Evolutionary conservation across 2,113 vertebrate species (phyloP), one percentile per base, ranked within the genome.

Genomic region (Myotis yumanensis): DNA sequence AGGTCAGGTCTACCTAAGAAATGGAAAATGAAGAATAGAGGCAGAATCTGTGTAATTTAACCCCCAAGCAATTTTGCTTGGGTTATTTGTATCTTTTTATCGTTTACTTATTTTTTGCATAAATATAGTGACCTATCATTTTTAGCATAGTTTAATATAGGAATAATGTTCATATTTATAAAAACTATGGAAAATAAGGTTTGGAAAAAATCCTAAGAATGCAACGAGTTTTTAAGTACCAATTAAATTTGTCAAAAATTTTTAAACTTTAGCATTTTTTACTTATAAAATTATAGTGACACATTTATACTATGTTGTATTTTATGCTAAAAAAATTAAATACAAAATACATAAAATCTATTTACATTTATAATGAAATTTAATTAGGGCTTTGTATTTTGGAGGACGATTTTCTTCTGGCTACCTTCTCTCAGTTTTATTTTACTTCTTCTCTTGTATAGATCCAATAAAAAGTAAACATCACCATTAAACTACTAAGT

Each of bases 341-440:
- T 52, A 57, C 3, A 59, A 90, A 87, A 85, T 76, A 68, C 14
- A 52, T 87, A 52, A 82, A 40, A 75, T 86, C 22, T 57, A 46
- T 80, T 59, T 89, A 68, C 11, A 87, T 59, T 94, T 68, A 59
- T 62, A 64, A 30, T 93, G 14, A 80, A 97, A 95, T 64, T 82
- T 93, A 86, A 66, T 76, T 23, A 37, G 35, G 23, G 35, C n/a
- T 93, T 66, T 90, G 4, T 81, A 16, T 86, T 91, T 96, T 93
- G 59, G 16, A 94, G 22, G 52, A 8, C 82, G 35, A 32, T 96
- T 96, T 95, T 89, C 77, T 95, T 86, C 71, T 59, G 51, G 30
- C 28, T 52, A 81, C 4, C 43, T 85, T 87, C 66, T 95, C n/a
- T 81, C 25, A 37, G 4, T 85, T 95, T 79, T 69, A 75, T 51